Evolutionary conservation across 2,888 invertebrate genomes (phyloP).

Genomic region (Drosophila robusta): DNA sequence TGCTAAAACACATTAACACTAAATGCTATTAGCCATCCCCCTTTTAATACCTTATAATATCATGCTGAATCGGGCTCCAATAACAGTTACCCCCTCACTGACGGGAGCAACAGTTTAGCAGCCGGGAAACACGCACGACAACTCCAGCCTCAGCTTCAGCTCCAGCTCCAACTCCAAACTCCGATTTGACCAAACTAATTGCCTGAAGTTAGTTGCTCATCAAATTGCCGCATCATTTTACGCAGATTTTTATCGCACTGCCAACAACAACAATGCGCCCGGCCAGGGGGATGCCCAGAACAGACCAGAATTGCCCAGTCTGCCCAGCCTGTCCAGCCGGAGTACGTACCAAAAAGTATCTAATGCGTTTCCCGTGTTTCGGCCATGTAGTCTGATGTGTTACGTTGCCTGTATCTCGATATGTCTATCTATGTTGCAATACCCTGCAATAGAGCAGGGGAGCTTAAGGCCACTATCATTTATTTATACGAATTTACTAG

Average conservation of each 20-base stretch:
- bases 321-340: constrained; percentile 7
- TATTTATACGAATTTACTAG: too few relatives aligned
- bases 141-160: constrained; percentile 17
- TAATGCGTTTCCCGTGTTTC: constrained; percentile 79
- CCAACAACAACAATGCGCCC: constrained; percentile 19
- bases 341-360: constrained; percentile 53
- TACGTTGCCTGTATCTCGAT: constrained; percentile 60
- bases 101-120: constrained; percentile 51
- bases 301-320: constrained; percentile 13
- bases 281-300: constrained; percentile 33
- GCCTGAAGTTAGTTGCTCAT: constrained; percentile 77
- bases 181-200: constrained; percentile 70
- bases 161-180: constrained; percentile 16
- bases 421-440: constrained; percentile 60
- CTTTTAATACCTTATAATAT: too few relatives aligned
- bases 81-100: constrained; percentile 16
- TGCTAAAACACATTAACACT: constrained; percentile 55
- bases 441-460: constrained; percentile 42
- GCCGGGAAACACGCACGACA: constrained; percentile 44
- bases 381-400: constrained; percentile 64
- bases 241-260: constrained; percentile 75
- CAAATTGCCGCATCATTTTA: constrained; percentile 80
- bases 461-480: neutral
- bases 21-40: constrained; percentile 46
- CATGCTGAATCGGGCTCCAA: constrained; percentile 18